Evolutionary conservation across 2,113 vertebrate genomes (phyloP).

Genomic region (Melanostigma gelatinosum): DNA sequence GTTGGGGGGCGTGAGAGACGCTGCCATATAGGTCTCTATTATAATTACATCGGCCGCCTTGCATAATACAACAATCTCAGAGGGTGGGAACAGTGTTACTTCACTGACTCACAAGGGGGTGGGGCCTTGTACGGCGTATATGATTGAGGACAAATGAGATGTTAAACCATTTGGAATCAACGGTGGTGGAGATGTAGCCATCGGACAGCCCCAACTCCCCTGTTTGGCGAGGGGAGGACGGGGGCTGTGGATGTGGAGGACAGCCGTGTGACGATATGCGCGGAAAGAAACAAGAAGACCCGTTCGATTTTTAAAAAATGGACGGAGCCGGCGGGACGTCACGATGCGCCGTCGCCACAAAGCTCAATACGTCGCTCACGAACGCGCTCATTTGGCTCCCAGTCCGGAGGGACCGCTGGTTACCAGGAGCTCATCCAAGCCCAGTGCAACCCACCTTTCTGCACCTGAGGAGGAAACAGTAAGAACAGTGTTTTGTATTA

Average conservation of each 20-base stretch:
- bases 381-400: constrained; percentile 75
- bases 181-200: constrained; percentile 65
- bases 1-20: constrained; percentile 74
- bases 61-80: constrained; percentile 77
- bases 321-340: constrained; percentile 83
- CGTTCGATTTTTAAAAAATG: constrained; percentile 76
- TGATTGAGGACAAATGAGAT: constrained; percentile 77
- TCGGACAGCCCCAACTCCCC: constrained; percentile 59
- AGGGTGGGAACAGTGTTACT: constrained; percentile 79
- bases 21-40: constrained; percentile 66
- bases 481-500: constrained; percentile 36
- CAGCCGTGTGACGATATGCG: constrained; percentile 32
- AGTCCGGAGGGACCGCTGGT: constrained; percentile 60
- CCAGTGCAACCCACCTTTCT: constrained; percentile 49
- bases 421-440: constrained; percentile 57
- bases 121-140: constrained; percentile 78
- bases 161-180: constrained; percentile 67
- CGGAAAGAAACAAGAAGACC: constrained; percentile 52
- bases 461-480: constrained; percentile 59
- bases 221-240: constrained; percentile 55
- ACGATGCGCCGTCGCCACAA: constrained; percentile 77
- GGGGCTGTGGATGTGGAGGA: constrained; percentile 60
- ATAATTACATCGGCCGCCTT: constrained; percentile 71
- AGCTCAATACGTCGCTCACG: constrained; percentile 78
- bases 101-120: constrained; percentile 78